A percentile compares a stretch with the other conserved stretches of the same genome.
Conservation (phyloP, 2,888 invertebrate genomes). For the Abrostola tripartita region DNA sequence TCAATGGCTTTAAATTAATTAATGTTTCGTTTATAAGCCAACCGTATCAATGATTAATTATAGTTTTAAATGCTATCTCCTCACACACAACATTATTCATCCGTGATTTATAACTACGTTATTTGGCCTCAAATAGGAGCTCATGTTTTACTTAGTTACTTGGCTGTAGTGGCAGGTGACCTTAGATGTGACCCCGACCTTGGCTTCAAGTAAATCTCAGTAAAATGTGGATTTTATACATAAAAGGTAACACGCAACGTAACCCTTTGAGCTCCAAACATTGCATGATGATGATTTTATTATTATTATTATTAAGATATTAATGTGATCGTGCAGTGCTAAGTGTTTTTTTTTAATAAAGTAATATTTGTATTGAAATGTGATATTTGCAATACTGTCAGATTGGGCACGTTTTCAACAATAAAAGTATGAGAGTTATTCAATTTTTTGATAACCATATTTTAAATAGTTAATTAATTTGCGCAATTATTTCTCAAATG, state of each 20-base stretch:
- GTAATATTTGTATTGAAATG: not conserved
- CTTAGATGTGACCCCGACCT: not conserved
- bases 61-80: not conserved
- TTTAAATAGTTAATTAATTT: too few relatives aligned
- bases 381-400: not conserved
- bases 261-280: too few relatives aligned
- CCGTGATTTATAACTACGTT: not conserved
- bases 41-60: not conserved
- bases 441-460: conserved; percentile 1
- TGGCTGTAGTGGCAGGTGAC: not conserved
- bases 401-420: conserved; percentile 1
- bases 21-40: not conserved
- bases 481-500: too few relatives aligned
- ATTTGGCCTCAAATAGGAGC: not conserved
- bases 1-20: conserved; percentile 2
- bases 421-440: not conserved
- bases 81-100: not conserved
- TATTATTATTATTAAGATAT: too few relatives aligned
- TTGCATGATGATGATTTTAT: too few relatives aligned
- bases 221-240: not conserved
- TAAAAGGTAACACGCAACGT: not conserved
- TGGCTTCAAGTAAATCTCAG: conserved; percentile 1
- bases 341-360: too few relatives aligned
- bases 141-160: not conserved
- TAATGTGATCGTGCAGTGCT: too few relatives aligned